Percentiles rank a stretch among this genome's conserved stretches.
These are phyloP conservation scores for Planococcus citri DNA, from an alignment of 1,140 invertebrate genomes.

Conservation along the genomic window DNA sequence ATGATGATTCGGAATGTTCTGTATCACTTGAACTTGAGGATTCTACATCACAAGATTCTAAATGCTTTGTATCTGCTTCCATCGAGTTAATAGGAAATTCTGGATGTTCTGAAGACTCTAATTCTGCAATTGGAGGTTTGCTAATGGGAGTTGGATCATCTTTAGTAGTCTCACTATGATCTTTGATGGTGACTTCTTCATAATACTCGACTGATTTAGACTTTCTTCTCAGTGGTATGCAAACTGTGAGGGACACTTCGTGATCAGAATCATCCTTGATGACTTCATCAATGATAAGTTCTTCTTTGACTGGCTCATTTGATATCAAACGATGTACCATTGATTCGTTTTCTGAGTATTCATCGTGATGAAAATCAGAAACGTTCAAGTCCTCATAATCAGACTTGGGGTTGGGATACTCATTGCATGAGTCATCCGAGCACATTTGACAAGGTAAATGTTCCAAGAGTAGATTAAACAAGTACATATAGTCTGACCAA, in stretches of 20 bases:
- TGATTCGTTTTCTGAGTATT: neutral
- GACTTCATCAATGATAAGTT: neutral
- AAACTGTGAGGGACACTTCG: neutral
- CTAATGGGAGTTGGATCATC: neutral
- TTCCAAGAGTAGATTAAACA: neutral
- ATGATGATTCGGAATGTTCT: conserved; percentile 5
- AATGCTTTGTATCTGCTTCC: neutral
- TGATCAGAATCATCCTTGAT: neutral
- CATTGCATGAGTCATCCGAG: neutral
- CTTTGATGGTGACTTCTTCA: neutral
- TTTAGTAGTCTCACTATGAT: neutral
- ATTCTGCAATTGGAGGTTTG: no score
- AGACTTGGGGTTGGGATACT: neutral
- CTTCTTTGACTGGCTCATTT: neutral
- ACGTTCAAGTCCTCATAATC: neutral
- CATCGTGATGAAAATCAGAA: neutral
- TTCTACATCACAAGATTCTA: neutral
- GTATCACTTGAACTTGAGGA: neutral
- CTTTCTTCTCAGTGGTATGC: neutral
- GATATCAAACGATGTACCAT: neutral
- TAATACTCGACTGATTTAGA: neutral
- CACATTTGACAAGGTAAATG: neutral
- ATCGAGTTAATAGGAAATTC: no score
- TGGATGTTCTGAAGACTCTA: no score
- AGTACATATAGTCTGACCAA: neutral